Evolutionary conservation across 2,797 vertebrate genomes (phyloP).

Genomic region (Sebastes glaucus): DNA sequence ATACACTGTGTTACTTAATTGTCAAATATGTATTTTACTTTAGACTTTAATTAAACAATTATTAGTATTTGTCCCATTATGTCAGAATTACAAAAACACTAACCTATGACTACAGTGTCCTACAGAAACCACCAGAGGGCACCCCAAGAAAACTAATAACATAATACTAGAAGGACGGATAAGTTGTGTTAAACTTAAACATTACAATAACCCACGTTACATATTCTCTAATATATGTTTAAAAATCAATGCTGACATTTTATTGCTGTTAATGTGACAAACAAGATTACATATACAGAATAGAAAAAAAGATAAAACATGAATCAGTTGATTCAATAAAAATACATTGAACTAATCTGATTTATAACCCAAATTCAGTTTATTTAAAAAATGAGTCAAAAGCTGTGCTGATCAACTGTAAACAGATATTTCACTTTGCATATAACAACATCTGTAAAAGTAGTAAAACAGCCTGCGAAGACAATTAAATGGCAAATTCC

Average conservation of each 20-base stretch:
- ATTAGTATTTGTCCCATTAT: too few species aligned
- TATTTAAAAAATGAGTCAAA: neutral
- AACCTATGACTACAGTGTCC: neutral
- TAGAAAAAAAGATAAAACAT: neutral
- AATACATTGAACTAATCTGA: neutral
- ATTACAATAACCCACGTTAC: neutral
- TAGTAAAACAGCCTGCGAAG: neutral
- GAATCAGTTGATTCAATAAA: neutral
- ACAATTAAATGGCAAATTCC: neutral
- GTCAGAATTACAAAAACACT: neutral
- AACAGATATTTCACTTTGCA: neutral
- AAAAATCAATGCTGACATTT: neutral
- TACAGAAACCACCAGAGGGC: constrained; percentile 13
- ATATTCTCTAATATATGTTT: too few species aligned
- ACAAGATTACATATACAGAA: neutral
- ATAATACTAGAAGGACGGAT: neutral
- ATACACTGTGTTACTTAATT: too few species aligned
- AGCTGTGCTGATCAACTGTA: neutral
- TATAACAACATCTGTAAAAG: neutral
- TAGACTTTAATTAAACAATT: too few species aligned
- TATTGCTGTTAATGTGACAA: constrained; percentile 2
- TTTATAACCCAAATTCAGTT: neutral
- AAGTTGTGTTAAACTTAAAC: too few species aligned
- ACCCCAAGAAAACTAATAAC: neutral
- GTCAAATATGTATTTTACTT: neutral